Base-by-base conservation (phyloP, 2,113 vertebrate species). In the Parotia lawesii region DNA sequence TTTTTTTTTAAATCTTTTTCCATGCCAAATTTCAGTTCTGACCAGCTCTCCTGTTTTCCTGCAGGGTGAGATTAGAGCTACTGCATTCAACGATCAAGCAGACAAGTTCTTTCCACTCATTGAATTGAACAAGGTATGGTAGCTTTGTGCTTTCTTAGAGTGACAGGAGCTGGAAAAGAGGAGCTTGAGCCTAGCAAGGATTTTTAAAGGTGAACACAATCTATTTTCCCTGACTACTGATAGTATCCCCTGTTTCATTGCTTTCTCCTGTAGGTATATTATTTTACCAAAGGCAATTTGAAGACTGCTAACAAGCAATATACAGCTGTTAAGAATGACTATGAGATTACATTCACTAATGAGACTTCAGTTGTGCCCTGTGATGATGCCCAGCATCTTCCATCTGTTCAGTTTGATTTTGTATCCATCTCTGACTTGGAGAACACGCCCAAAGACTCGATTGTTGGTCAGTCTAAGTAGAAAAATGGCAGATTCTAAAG, bases 251-350 rank as follows among this genome's bases (percentile, higher is more conserved):
- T 29, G 18, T 86, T 89, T 85, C 31, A 11, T 56, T 92, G 44
- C 71, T 90, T 91, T 97, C 90, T 96, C 75, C 86, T 91, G 69
- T 97, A 99, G 99, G 99, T 99, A 42, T 99, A 99, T 97, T 99
- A 99, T 96, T 97, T 99, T 96, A 98, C 98, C 77, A 99, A 99
- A 97, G 98, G 98, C 79, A 97, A 97, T 93, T 95, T 99, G 97
- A 99, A 99, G 98, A 99, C 98, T 8, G 99, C 99, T 96, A 99
- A 99, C 97, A 99, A 99, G 98, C 99, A 99, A 92, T 99, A 98
- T 97, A 97, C 98, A 15, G 97, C 99, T 16, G 97, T 99, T 96
- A 99, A 99, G 97, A 99, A 99, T 16, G 99, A 99, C 97, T 99
- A 99, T 11, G 99, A 99, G 97, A 99, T 99, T 98, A 99, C 99